These are phyloP conservation scores for Oxygymnocypris stewartii DNA, from an alignment of 2,113 vertebrate species.

Conservation along the genomic window DNA sequence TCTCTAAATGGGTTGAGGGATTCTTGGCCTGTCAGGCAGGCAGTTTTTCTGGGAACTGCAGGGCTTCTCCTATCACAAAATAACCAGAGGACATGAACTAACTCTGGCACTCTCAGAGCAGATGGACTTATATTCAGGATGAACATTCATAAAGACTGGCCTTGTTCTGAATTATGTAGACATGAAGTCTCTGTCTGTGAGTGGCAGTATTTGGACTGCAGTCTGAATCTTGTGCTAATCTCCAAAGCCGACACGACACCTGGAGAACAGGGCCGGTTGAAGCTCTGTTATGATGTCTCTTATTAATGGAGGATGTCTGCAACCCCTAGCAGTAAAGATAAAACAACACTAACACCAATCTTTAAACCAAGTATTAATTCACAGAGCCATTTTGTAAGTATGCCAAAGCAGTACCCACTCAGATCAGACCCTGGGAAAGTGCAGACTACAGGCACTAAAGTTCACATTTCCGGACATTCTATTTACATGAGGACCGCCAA, in stretches of 20 bases:
- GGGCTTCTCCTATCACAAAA: slow-evolving; percentile 3
- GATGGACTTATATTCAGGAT: slow-evolving; percentile 35
- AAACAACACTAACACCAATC: neutral
- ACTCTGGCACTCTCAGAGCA: slow-evolving; percentile 30
- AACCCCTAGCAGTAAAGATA: neutral
- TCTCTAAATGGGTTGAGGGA: slow-evolving; percentile 1
- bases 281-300: neutral
- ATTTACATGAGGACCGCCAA: too few species aligned
- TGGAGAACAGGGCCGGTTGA: neutral
- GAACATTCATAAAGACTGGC: neutral
- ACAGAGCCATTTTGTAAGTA: neutral
- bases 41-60: slow-evolving; percentile 8
- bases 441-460: neutral
- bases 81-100: slow-evolving; percentile 14
- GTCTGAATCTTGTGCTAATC: slow-evolving; percentile 9
- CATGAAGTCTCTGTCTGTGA: slow-evolving; percentile 10
- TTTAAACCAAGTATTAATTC: neutral
- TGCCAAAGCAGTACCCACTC: neutral
- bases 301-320: neutral
- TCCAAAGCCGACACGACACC: slow-evolving; percentile 1
- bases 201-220: neutral
- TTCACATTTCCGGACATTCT: neutral
- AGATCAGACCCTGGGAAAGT: neutral
- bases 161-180: slow-evolving; percentile 15
- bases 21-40: slow-evolving; percentile 1